Evolutionary conservation across 2,113 vertebrate genomes (phyloP).

Genomic region (Syngnathus floridae): DNA sequence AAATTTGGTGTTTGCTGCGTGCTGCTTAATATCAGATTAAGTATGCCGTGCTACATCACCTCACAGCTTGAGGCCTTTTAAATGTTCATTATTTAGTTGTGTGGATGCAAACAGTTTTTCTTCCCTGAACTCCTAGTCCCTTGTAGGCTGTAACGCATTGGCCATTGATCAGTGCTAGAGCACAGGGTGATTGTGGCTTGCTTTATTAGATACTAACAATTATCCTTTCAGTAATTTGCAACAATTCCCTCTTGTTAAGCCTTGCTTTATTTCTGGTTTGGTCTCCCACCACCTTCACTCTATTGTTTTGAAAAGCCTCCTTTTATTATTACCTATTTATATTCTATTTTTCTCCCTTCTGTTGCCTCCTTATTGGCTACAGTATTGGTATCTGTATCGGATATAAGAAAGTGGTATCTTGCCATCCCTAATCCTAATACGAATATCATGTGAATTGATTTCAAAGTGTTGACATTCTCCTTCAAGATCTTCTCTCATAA

Average conservation of each 20-base stretch:
- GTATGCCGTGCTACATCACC: slow-evolving; percentile 36
- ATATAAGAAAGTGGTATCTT: no score
- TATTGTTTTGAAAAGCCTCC: slow-evolving; percentile 6
- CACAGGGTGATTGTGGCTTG: slow-evolving; percentile 27
- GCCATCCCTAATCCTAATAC: slow-evolving; percentile 21
- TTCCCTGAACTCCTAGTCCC: slow-evolving; percentile 35
- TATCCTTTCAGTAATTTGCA: slow-evolving; percentile 25
- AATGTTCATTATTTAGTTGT: slow-evolving; percentile 40
- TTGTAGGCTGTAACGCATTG: slow-evolving; percentile 50
- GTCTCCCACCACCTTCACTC: not conserved
- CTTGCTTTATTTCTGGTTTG: slow-evolving; percentile 4
- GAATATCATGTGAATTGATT: slow-evolving; percentile 43
- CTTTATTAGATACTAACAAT: slow-evolving; percentile 52
- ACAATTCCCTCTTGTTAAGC: slow-evolving; percentile 10
- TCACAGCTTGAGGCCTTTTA: slow-evolving; percentile 54
- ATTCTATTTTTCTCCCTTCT: not conserved
- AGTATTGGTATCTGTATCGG: no score
- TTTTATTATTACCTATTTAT: slow-evolving; percentile 11
- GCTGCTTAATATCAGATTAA: slow-evolving; percentile 9
- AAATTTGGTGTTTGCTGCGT: not conserved
- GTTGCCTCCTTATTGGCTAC: not conserved
- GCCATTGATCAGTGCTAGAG: slow-evolving; percentile 45
- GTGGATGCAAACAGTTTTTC: slow-evolving; percentile 50
- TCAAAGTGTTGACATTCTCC: slow-evolving; percentile 58
- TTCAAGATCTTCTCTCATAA: slow-evolving; percentile 62